A percentile compares a stretch with the other conserved stretches of the same genome.
Conservation (phyloP, 2,888 invertebrate species). For the Athripsodes cinereus region DNA sequence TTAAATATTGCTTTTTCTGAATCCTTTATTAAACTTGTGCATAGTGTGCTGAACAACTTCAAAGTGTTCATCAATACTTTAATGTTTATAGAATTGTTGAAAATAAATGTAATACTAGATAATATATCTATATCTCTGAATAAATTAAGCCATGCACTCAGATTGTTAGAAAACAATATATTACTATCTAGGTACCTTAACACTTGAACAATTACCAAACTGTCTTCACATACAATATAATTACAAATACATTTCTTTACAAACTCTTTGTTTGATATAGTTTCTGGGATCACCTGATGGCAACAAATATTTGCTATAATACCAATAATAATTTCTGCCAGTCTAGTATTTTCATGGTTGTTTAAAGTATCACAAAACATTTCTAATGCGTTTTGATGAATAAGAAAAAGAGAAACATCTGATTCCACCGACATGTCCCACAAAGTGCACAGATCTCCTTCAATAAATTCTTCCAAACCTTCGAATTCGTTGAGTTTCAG, state of each 20-base stretch:
- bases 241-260: conserved; percentile 52
- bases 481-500: conserved; percentile 34
- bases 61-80: conserved; percentile 52
- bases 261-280: conserved; percentile 51
- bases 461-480: conserved; percentile 55
- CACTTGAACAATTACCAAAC: conserved; percentile 66
- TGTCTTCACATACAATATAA: conserved; percentile 58
- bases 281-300: conserved; percentile 53
- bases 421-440: conserved; percentile 84
- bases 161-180: conserved; percentile 39
- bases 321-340: conserved; percentile 76
- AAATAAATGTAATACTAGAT: conserved; percentile 60
- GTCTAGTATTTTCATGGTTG: conserved; percentile 54
- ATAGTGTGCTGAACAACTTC: conserved; percentile 54
- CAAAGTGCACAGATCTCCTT: conserved; percentile 67
- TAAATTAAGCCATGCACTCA: conserved; percentile 43
- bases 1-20: conserved; percentile 20
- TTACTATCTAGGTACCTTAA: conserved; percentile 61
- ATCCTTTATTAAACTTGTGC: conserved; percentile 39
- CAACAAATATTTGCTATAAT: conserved; percentile 81
- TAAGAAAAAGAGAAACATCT: conserved; percentile 65
- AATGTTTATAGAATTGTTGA: conserved; percentile 66
- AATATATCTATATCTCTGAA: conserved; percentile 48
- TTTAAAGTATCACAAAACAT: conserved; percentile 54
- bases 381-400: conserved; percentile 61